Evolutionary conservation across 2,888 invertebrate species (phyloP).

Genomic region (Pristionchus japonicus): DNA sequence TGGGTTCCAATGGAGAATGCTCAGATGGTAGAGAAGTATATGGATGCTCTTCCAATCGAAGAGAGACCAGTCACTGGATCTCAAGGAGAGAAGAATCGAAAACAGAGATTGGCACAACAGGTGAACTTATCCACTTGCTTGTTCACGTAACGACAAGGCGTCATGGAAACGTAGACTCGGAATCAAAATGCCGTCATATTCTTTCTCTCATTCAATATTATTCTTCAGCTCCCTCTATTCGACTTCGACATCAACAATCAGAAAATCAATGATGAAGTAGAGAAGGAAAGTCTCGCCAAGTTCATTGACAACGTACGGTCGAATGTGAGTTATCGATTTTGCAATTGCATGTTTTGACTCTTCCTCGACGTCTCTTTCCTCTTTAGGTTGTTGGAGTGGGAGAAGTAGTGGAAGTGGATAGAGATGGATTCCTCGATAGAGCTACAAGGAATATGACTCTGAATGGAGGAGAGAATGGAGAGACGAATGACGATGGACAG

Average conservation of each 20-base stretch:
- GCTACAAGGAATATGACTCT: conserved; percentile 49
- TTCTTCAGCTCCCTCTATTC: conserved; percentile 68
- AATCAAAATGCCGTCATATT: no score
- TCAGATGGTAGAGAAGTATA: conserved; percentile 81
- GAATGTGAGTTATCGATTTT: conserved; percentile 52
- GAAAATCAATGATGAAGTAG: conserved; percentile 60
- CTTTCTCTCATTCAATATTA: not conserved
- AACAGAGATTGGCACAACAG: conserved; percentile 87
- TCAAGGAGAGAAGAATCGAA: conserved; percentile 85
- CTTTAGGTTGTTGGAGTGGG: conserved; percentile 67
- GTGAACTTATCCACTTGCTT: conserved; percentile 75
- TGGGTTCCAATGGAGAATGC: conserved; percentile 66
- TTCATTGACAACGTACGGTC: conserved; percentile 67
- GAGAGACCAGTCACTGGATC: conserved; percentile 87
- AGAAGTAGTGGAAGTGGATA: conserved; percentile 60
- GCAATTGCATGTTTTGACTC: not conserved
- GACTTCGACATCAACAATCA: conserved; percentile 69
- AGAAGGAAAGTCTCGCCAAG: conserved; percentile 63
- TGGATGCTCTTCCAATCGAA: conserved; percentile 78
- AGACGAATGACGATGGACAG: conserved; percentile 2
- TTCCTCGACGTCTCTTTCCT: not conserved
- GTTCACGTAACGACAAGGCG: not conserved
- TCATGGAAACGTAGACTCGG: no score
- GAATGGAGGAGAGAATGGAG: conserved; percentile 14
- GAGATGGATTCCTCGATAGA: conserved; percentile 37